Base-by-base conservation (phyloP, 2,888 invertebrate genomes). In the Aelia acuminata region DNA sequence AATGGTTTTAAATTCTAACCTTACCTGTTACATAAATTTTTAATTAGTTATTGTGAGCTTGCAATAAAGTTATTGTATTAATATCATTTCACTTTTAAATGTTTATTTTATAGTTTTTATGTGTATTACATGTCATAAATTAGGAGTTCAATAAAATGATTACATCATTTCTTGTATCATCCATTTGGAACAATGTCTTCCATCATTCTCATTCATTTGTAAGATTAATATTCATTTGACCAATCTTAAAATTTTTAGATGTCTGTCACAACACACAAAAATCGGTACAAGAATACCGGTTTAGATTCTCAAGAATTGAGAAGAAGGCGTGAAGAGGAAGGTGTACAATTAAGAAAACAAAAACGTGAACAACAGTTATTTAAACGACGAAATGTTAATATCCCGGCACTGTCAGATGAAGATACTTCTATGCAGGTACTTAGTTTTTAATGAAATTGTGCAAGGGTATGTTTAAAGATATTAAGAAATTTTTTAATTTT, bases 341-440 rank as follows among this genome's bases (percentile, higher is more conserved):
- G 98, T 47, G 97, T 99, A 48, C 98, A 99, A 92, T 94, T 99
- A 85, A 94, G 99, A 87, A 99, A 99, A 94, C 98, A 98, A 91
- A 98, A 98, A 93, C 93, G 98, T 90, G 99, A 99, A 92, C 97
- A 98, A 92, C 98, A 98, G 92, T 93, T 98, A 57, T 97, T 97
- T 90, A 98, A 98, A 93, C 94, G 98, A 89, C 94, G 98, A 91
- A 98, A 98, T 95, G 98, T 98, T 7, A 92, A 92, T 75, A 90
- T 93, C 57, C 92, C 93, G 80, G 91, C 92, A 10, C 91, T 92
- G 4, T 90, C 91, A 75, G 92, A 91, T 86, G 92, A 92, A 90
- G 92, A 93, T 86, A 93, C 92, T 85, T 91, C 92, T 89, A 91
- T 93, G 88, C 92, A 93, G 90, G 93, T 93, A 90, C 90, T 91